Conservation (phyloP, 2,113 vertebrate genomes). For the Cervus canadensis region DNA sequence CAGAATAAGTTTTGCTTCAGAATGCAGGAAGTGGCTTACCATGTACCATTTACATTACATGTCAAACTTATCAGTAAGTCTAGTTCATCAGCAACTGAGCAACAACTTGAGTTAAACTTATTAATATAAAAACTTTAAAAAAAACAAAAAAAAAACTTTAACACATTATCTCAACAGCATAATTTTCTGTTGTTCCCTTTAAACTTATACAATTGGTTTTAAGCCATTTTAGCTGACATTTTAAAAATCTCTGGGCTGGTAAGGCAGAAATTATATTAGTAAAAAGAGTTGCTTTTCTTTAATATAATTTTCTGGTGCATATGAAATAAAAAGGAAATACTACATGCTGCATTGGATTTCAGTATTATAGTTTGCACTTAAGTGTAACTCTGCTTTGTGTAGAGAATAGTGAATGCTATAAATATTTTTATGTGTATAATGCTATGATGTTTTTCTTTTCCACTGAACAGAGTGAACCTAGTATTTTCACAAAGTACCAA, state of each 20-base stretch:
- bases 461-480: constrained; percentile 86
- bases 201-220: constrained; percentile 31
- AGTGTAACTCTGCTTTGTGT: neutral
- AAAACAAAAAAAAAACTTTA: neutral
- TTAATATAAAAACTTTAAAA: constrained; percentile 20
- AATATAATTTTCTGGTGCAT: constrained; percentile 21
- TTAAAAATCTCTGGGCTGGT: neutral
- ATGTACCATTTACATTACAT: neutral
- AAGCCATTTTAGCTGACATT: constrained; percentile 8
- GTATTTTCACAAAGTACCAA: constrained; percentile 88
- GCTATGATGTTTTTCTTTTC: constrained; percentile 47
- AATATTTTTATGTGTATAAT: constrained; percentile 63
- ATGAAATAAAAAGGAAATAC: constrained; percentile 9
- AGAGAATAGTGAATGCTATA: constrained; percentile 28
- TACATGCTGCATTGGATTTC: neutral
- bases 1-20: neutral
- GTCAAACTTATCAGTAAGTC: neutral
- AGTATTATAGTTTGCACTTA: neutral
- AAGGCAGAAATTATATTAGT: constrained; percentile 35
- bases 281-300: neutral
- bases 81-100: constrained; percentile 1
- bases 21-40: constrained; percentile 43
- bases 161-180: neutral
- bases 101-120: constrained; percentile 39
- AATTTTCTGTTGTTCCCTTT: constrained; percentile 29